phyloP scores from a whole-genome alignment of 2,888 invertebrate genomes.

The Cordilura impudica region DNA sequence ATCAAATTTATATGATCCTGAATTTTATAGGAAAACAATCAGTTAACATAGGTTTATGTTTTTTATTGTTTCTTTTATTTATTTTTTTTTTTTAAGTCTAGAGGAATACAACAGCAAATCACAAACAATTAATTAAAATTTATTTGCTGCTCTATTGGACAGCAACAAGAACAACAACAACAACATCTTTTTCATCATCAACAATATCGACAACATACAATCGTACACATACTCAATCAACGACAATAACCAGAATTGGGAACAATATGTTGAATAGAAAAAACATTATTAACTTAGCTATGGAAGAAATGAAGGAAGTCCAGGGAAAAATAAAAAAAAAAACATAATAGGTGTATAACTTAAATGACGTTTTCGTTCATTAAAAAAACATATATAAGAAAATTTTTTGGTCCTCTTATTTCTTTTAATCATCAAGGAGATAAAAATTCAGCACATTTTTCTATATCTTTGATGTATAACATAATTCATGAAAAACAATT shows the following conservation, averaged over 20 bases:
- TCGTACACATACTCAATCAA: conserved; percentile 33
- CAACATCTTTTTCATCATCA: conserved; percentile 28
- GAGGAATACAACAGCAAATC: conserved; percentile 33
- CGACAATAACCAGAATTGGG: conserved; percentile 33
- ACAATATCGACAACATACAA: conserved; percentile 23
- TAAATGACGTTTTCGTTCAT: no score
- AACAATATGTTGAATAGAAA: conserved; percentile 27
- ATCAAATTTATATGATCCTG: background rate
- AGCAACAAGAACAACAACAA: conserved; percentile 24
- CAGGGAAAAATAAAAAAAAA: background rate
- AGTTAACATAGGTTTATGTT: background rate
- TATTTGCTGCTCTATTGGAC: conserved; percentile 53
- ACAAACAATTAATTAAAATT: conserved; percentile 56
- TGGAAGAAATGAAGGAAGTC: background rate
- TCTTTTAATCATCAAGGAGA: no score
- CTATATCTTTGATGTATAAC: no score
- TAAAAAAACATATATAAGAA: no score
- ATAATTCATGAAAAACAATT: no score
- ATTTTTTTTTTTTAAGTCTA: conserved; percentile 5
- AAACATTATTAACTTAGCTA: background rate
- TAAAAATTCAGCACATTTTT: no score
- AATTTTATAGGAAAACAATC: background rate
- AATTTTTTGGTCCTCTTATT: no score
- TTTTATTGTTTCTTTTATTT: background rate
- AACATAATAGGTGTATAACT: background rate